A percentile compares a stretch with the other conserved stretches of the same genome.
These are phyloP conservation scores for Vombatus ursinus DNA, from an alignment of 2,113 vertebrate genomes.

Conservation along the genomic window DNA sequence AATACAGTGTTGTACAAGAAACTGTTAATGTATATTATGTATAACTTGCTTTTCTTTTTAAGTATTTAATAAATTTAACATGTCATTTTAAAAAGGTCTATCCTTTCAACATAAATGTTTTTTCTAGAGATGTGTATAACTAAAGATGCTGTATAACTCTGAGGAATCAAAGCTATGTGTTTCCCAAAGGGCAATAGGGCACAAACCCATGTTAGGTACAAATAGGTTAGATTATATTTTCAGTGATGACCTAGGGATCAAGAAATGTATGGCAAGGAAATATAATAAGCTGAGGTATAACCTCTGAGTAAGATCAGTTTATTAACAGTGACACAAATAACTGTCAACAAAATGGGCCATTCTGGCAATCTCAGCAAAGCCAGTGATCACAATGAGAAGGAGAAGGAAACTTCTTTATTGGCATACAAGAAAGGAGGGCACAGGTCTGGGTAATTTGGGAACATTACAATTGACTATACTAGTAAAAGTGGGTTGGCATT, in stretches of 20 bases:
- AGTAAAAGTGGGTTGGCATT: background rate
- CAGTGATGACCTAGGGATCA: background rate
- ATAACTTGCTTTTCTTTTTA: background rate
- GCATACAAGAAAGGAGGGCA: background rate
- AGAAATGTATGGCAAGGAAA: background rate
- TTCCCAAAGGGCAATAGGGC: background rate
- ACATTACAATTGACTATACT: background rate
- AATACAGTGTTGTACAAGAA: background rate
- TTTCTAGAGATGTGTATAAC: background rate
- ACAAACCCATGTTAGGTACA: background rate
- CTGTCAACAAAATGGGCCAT: background rate
- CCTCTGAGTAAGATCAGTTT: too few relatives aligned
- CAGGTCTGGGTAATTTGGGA: background rate
- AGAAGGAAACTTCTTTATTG: background rate
- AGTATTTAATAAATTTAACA: background rate
- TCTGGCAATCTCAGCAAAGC: background rate
- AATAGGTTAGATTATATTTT: background rate
- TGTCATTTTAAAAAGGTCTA: background rate
- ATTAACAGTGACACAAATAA: background rate
- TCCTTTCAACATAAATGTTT: background rate
- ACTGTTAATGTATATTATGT: background rate
- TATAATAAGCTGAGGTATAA: background rate
- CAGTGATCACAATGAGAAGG: background rate
- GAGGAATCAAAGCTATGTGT: background rate
- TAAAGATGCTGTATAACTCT: background rate